Percentiles rank a stretch among this genome's conserved stretches.
These are phyloP conservation scores for Heliconius cydno DNA, from an alignment of 2,888 invertebrate genomes.

Conservation along the genomic window DNA sequence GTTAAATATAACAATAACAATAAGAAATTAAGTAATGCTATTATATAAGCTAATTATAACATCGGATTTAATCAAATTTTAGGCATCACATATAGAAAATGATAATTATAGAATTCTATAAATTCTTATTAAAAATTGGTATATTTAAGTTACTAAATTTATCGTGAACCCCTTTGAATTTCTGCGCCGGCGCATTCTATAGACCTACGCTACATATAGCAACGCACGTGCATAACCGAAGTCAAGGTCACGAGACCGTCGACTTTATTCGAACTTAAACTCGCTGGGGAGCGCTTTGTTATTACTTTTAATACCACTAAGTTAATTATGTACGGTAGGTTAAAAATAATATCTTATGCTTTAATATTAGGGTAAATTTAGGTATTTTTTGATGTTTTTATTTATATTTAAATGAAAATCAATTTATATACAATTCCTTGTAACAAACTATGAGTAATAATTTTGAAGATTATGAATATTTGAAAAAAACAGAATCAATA, in stretches of 20 bases:
- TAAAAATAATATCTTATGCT: not conserved
- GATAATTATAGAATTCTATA: not conserved
- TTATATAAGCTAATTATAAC: too few relatives aligned
- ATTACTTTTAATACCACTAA: not conserved
- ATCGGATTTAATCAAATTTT: too few relatives aligned
- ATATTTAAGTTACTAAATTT: not conserved
- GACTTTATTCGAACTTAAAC: constrained; percentile 11
- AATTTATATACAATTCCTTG: too few relatives aligned
- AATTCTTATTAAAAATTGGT: not conserved
- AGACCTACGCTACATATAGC: constrained; percentile 6
- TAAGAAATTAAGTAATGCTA: too few relatives aligned
- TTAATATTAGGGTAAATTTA: too few relatives aligned
- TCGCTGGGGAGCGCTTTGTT: constrained; percentile 12
- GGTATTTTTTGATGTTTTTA: too few relatives aligned
- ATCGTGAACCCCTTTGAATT: not conserved
- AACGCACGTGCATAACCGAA: constrained; percentile 33
- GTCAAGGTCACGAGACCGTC: constrained; percentile 38
- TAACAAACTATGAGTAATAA: too few relatives aligned
- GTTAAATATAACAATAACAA: too few relatives aligned
- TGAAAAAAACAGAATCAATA: too few relatives aligned
- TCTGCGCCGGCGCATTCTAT: constrained; percentile 10
- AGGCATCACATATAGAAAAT: too few relatives aligned
- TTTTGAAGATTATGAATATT: too few relatives aligned
- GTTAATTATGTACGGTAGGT: not conserved
- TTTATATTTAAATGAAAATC: too few relatives aligned